phyloP scores from a whole-genome alignment of 2,797 vertebrate species.

The Chaetophractus vellerosus region DNA sequence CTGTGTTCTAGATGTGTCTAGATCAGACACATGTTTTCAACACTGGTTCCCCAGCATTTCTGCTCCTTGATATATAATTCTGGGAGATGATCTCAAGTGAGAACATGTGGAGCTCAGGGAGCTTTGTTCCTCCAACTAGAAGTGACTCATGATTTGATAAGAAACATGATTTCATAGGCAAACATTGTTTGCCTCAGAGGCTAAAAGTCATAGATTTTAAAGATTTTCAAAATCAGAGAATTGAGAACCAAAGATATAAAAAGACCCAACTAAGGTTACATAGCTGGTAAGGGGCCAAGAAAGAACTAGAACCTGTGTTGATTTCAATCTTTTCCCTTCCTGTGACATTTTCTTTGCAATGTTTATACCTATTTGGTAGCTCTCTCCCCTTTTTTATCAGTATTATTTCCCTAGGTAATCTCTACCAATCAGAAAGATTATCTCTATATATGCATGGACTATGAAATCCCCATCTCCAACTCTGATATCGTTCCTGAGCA shows the following conservation, averaged over 20 bases:
- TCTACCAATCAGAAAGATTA: background rate
- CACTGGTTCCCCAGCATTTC: background rate
- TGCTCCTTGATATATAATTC: background rate
- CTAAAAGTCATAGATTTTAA: background rate
- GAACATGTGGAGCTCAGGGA: background rate
- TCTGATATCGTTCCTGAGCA: background rate
- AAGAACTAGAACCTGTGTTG: slow-evolving; percentile 5
- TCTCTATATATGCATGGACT: background rate
- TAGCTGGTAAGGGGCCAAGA: background rate
- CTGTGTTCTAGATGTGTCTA: background rate
- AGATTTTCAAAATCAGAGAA: slow-evolving; percentile 10
- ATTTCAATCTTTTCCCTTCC: background rate
- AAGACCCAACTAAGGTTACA: background rate
- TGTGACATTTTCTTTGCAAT: background rate
- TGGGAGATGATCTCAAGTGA: background rate
- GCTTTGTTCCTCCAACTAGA: background rate
- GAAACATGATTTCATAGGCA: background rate
- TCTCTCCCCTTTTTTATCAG: background rate
- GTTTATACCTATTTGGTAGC: background rate
- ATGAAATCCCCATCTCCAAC: slow-evolving; percentile 36
- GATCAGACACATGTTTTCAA: background rate
- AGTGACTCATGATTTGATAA: background rate
- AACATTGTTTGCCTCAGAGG: background rate
- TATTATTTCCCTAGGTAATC: background rate
- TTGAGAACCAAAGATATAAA: background rate